phyloP scores from a whole-genome alignment of 2,113 vertebrate species.

The Microtus ochrogaster region DNA sequence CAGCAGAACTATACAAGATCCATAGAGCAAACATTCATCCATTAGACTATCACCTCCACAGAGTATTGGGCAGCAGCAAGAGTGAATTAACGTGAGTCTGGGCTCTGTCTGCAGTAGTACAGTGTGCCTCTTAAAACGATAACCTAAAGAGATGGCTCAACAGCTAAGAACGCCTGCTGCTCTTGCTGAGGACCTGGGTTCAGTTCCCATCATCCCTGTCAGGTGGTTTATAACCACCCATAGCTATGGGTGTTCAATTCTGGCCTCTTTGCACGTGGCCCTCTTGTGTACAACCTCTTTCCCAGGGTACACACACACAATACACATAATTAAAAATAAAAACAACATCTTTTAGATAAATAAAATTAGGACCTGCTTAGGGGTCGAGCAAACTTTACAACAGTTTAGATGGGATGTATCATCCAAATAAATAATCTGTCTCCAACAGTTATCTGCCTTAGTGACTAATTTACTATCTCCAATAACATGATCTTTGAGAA shows the following conservation, averaged over 20 bases:
- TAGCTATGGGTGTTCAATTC: background rate
- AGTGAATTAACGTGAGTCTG: background rate
- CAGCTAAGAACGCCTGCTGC: too few relatives aligned
- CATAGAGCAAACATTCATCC: background rate
- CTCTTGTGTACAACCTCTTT: background rate
- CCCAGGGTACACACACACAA: background rate
- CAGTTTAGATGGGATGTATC: background rate
- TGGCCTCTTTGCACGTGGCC: background rate
- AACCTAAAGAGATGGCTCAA: background rate
- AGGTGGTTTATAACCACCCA: background rate
- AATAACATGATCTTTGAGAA: background rate
- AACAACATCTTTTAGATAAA: too few relatives aligned
- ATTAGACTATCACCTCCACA: fast-evolving
- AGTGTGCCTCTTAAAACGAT: background rate
- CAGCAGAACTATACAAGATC: background rate
- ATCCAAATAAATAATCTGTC: background rate
- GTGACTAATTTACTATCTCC: background rate
- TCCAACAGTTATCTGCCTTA: background rate
- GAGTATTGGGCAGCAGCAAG: background rate
- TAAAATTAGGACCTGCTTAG: background rate
- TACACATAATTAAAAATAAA: background rate
- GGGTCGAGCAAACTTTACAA: background rate
- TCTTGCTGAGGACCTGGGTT: background rate
- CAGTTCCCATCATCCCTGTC: background rate
- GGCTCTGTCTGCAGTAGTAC: background rate